Percentiles rank a stretch among this genome's conserved stretches.
Evolutionary conservation across 2,797 vertebrate genomes (phyloP).

Genomic region (Buceros bicornis): DNA sequence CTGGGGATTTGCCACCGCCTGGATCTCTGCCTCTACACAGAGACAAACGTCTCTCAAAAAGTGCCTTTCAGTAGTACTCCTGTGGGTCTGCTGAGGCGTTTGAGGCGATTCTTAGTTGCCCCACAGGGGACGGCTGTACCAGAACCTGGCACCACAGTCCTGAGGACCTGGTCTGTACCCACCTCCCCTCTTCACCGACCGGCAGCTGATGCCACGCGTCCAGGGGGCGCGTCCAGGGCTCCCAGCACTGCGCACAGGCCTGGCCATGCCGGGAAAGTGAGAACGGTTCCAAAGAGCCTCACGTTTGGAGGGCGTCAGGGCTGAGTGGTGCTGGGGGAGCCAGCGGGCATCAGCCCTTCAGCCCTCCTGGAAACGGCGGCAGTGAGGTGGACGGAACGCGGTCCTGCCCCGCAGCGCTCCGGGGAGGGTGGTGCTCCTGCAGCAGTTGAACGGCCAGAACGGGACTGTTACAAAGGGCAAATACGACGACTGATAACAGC

Average conservation of each 20-base stretch:
- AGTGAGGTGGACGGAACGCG: neutral
- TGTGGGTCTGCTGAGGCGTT: neutral
- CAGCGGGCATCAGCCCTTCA: neutral
- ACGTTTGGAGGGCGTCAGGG: neutral
- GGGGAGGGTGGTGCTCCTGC: neutral
- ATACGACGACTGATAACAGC: neutral
- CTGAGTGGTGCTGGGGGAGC: neutral
- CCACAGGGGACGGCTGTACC: neutral
- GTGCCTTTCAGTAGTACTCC: neutral
- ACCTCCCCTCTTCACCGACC: rapidly evolving
- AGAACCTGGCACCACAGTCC: neutral
- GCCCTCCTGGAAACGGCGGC: neutral
- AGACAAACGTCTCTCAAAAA: neutral
- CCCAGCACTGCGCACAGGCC: neutral
- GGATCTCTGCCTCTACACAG: neutral
- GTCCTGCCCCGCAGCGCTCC: neutral
- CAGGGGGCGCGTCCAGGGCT: neutral
- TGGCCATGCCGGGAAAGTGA: neutral
- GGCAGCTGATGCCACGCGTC: neutral
- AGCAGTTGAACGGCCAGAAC: neutral
- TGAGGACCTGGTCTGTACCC: neutral
- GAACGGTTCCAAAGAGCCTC: neutral
- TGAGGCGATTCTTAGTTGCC: neutral
- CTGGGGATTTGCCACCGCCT: neutral
- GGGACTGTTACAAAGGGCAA: neutral